Conservation (phyloP, 2,888 invertebrate species). For the Drosophila atripex region DNA sequence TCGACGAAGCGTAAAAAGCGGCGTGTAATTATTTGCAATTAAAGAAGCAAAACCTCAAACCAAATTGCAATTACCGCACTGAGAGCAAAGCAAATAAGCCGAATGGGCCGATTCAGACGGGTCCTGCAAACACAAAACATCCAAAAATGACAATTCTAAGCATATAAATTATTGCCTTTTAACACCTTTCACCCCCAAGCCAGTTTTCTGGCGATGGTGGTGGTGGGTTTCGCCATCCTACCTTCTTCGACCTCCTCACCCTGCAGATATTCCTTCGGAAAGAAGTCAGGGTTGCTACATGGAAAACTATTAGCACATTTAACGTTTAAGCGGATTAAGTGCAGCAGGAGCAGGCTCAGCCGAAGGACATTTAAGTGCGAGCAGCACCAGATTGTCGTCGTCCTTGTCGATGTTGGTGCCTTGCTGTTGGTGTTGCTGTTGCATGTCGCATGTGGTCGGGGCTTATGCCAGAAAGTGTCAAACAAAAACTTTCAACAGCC, state of each 20-base stretch:
- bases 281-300: constrained; percentile 68
- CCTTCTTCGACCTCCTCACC: background rate
- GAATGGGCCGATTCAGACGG: constrained; percentile 22
- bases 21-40: constrained; percentile 38
- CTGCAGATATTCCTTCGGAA: background rate
- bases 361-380: constrained; percentile 53
- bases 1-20: constrained; percentile 32
- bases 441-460: constrained; percentile 65
- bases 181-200: constrained; percentile 61
- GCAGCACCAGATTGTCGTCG: constrained; percentile 41
- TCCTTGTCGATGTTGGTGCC: constrained; percentile 39
- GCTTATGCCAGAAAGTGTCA: constrained; percentile 56
- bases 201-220: constrained; percentile 22
- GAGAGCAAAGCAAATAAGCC: constrained; percentile 19
- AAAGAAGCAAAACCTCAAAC: constrained; percentile 44
- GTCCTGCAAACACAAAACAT: constrained; percentile 37
- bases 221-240: constrained; percentile 15
- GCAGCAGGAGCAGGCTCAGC: constrained; percentile 47
- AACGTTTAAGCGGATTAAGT: constrained; percentile 75
- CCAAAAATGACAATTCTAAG: constrained; percentile 62
- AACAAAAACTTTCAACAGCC: constrained; percentile 59
- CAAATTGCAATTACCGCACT: constrained; percentile 45
- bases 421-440: constrained; percentile 7
- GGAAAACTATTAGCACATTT: constrained; percentile 76
- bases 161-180: constrained; percentile 81